Evolutionary conservation across 2,797 vertebrate genomes (phyloP), one percentile per base, ranked within the genome.

Genomic region (Odontamblyopus rebecca): DNA sequence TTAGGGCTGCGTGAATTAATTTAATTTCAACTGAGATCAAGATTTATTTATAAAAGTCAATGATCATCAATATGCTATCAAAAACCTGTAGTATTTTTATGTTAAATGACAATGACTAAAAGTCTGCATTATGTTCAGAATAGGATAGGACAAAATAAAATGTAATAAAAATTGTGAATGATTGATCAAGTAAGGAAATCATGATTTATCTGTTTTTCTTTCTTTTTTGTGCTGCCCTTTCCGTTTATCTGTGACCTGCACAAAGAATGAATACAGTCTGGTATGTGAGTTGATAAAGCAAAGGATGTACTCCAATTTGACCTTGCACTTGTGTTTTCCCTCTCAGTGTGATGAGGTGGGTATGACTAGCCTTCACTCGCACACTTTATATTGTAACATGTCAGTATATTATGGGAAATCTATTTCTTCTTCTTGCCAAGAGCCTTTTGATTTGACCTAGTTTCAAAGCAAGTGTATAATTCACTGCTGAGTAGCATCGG

Each of bases 381-480:
- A 72, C 64, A 68, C 51, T 41, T 44, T 68, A 81, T 61, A 30
- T 53, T 61, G 30, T 61, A 61, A 69, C 27, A 18, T 61, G 59
- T 41, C 61, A 23, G 35, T 68, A 80, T 63, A 44, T 50, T 59
- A 41, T 66, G 69, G 66, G 48, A 30, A 51, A 29, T 30, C 18
- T 19, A 54, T 67, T 48, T 16, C 26, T 19, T 41, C 63, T 27
- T 53, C 48, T 54, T 32, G 48, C 16, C 48, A 67, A 67, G 65
- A 50, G 23, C 27, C 53, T 68, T 48, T 48, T 53, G 65, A 48
- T 63, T 26, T 65, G 9, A 48, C 59, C 59, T 59, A 32, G 48
- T 69, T 41, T 41, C 9, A 23, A 57, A 65, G 68, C 23, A 0
- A 9, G 61, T 38, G 0, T 57, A 16, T 53, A 0, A 60, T 73